Percentiles rank a stretch among this genome's conserved stretches.
Evolutionary conservation across 2,797 vertebrate species (phyloP).

Genomic region (Acipenser ruthenus): DNA sequence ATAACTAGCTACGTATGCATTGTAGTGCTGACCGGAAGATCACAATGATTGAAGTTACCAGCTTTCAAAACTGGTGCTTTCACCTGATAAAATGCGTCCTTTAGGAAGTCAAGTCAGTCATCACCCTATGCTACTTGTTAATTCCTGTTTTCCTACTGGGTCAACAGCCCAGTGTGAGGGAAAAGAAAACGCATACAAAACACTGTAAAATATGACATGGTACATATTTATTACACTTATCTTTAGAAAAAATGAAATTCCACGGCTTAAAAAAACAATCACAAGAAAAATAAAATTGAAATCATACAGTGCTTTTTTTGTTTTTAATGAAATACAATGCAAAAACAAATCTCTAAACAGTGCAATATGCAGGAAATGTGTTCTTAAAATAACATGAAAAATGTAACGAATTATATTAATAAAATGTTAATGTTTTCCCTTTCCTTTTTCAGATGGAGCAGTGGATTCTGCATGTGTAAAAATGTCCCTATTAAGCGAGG

Average conservation of each 20-base stretch:
- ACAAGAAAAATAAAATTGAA: not conserved
- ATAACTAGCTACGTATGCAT: too few species aligned
- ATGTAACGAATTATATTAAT: not conserved
- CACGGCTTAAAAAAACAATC: conserved; percentile 12
- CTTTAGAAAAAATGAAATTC: conserved; percentile 9
- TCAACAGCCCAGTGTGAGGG: too few species aligned
- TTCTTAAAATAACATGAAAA: not conserved
- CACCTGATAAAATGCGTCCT: too few species aligned
- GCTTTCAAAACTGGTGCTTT: too few species aligned
- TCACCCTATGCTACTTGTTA: too few species aligned
- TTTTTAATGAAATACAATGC: conserved; percentile 10
- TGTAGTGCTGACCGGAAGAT: too few species aligned
- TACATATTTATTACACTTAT: conserved; percentile 21
- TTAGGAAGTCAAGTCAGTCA: too few species aligned
- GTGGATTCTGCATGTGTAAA: not conserved
- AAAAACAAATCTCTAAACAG: conserved; percentile 7
- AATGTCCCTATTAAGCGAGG: conserved; percentile 5
- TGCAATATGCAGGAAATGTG: conserved; percentile 2
- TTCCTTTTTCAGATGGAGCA: too few species aligned
- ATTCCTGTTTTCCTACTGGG: too few species aligned
- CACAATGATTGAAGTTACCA: too few species aligned
- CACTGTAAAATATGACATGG: not conserved
- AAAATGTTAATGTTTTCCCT: not conserved
- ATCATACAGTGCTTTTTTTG: conserved; percentile 4
- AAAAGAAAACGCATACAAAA: too few species aligned